These are phyloP conservation scores for Drosophila macrothrix DNA, from an alignment of 2,888 invertebrate genomes.

Conservation along the genomic window DNA sequence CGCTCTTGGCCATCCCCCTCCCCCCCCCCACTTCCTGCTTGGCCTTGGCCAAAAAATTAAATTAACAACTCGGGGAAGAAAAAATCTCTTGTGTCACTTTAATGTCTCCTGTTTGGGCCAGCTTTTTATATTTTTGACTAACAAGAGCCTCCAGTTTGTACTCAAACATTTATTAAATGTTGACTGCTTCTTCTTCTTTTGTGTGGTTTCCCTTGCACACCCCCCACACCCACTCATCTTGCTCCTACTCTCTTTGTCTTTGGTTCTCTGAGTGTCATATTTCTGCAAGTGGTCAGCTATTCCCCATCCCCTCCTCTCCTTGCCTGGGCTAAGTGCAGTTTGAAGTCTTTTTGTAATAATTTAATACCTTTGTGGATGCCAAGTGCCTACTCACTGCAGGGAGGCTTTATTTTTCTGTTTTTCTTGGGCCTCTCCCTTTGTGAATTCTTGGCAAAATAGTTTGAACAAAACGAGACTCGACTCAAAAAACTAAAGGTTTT, in stretches of 20 bases:
- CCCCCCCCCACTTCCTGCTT: constrained; percentile 36
- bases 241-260: constrained; percentile 18
- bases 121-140: constrained; percentile 3
- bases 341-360: constrained; percentile 66
- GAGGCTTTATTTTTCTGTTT: constrained; percentile 3
- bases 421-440: constrained; percentile 38
- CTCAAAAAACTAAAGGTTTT: constrained; percentile 22
- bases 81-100: constrained; percentile 38
- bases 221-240: neutral
- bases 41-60: constrained; percentile 69
- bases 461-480: constrained; percentile 20
- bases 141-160: constrained; percentile 14
- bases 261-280: constrained; percentile 48
- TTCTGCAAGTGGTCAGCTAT: constrained; percentile 30
- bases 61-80: constrained; percentile 46
- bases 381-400: constrained; percentile 34
- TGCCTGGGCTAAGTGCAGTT: constrained; percentile 31
- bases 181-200: constrained; percentile 23
- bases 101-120: constrained; percentile 24
- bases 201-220: constrained; percentile 9
- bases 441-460: constrained; percentile 35
- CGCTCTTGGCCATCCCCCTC: constrained; percentile 31
- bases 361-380: constrained; percentile 68
- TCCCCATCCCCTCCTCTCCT: neutral
- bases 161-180: constrained; percentile 55